Evolutionary conservation across 2,797 vertebrate species (phyloP), one percentile per base, ranked within the genome.

Genomic region (Periophthalmus magnuspinnatus): DNA sequence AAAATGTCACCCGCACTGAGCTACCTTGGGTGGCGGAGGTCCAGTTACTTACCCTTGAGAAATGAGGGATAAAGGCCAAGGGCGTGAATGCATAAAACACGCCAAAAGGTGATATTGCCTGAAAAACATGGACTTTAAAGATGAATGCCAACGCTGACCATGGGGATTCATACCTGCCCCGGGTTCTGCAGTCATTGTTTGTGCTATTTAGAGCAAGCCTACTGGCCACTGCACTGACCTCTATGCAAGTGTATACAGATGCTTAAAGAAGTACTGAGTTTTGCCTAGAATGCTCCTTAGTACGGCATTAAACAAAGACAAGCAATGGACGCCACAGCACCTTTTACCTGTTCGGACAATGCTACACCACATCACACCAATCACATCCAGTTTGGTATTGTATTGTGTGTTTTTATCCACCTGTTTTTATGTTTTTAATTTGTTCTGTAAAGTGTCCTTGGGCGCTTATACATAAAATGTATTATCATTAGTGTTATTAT

Each of bases 131-230:
- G 32, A 34, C 78, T 65, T 73, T 76, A 81, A 79, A 84, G 82
- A 90, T 81, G 76, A 84, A 88, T 80, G 75, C 72, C 0, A 63
- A 19, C 76, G 65, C 65, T 90, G 87, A 92, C 85, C 67, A 75
- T 63, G 87, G 81, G 80, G 81, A 84, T 85, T 88, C 75, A 65
- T 78, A 86, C 78, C 79, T 64, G 71, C 47, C 34, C 19, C 11
- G 41, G 62, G 66, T 63, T 70, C 83, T 80, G 81, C 80, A 70
- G 71, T 60, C 59, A 10, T 52, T 11, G 9, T 56, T 63, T 52
- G 52, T 28, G 33, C 67, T 80, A 62, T 88, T 81, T 68, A 73
- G 74, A 80, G 69, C 69, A 2, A 47, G 62, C 41, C 71, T 84
- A 73, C 64, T 69, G 70, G 24, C 4, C 47, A 72, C 59, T 41